Evolutionary conservation across 2,797 vertebrate genomes (phyloP).

Genomic region (Hydrophis major): DNA sequence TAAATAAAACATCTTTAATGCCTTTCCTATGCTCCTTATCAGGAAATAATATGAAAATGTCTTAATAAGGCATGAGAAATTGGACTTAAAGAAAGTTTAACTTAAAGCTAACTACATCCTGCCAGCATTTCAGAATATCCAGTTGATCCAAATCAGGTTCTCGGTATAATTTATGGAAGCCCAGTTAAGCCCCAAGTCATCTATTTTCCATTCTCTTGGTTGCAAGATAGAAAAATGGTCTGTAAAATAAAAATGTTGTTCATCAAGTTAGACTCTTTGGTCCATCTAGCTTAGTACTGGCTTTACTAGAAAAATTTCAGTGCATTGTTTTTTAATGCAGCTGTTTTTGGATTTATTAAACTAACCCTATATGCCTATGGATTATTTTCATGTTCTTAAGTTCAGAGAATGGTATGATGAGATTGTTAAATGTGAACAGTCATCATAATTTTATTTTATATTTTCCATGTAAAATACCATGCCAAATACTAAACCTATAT

Average conservation of each 20-base stretch:
- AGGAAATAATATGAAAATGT: not conserved
- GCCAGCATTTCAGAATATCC: not conserved
- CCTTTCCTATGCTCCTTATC: not conserved
- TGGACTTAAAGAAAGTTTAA: not conserved
- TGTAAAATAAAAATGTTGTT: not conserved
- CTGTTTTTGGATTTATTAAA: not conserved
- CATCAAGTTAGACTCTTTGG: not conserved
- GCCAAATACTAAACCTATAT: slow-evolving; percentile 36
- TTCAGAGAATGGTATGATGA: not conserved
- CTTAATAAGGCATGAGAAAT: not conserved
- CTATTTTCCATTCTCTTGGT: not conserved
- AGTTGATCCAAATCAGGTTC: not conserved
- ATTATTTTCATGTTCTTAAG: not conserved
- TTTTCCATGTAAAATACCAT: slow-evolving; percentile 8
- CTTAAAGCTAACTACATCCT: not conserved
- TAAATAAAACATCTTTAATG: not conserved
- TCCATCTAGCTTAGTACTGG: not conserved
- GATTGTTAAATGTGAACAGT: not conserved
- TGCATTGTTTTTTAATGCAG: not conserved
- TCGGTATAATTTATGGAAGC: not conserved
- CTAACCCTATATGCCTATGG: not conserved
- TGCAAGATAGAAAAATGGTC: not conserved
- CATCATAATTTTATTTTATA: not conserved
- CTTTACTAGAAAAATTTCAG: not conserved
- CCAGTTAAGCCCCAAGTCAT: not conserved